Evolutionary conservation across 2,113 vertebrate genomes (phyloP).

Genomic region (Motacilla tschutschensis): DNA sequence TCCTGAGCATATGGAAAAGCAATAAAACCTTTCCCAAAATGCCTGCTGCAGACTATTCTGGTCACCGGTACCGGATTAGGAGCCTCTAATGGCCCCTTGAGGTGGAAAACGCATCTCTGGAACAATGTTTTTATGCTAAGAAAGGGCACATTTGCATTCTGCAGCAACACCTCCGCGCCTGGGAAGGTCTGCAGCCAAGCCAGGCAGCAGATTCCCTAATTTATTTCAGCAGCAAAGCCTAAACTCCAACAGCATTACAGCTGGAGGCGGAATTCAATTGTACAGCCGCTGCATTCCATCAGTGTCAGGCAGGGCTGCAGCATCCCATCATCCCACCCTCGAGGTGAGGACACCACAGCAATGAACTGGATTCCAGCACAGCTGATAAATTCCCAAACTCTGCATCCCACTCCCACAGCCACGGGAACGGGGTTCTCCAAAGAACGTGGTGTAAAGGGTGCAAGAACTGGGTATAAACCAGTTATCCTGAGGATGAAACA

Average conservation of each 20-base stretch:
- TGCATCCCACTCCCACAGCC: rapidly evolving
- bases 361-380: rapidly evolving
- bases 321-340: rapidly evolving
- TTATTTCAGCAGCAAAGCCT: neutral
- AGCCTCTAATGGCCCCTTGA: neutral
- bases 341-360: rapidly evolving
- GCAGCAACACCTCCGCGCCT: neutral
- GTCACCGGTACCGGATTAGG: conserved; percentile 49
- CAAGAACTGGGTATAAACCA: rapidly evolving
- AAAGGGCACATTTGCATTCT: conserved; percentile 12
- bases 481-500: neutral
- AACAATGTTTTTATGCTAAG: conserved; percentile 26
- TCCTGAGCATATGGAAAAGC: conserved; percentile 39
- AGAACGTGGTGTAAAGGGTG: rapidly evolving
- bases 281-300: neutral
- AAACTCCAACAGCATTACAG: neutral
- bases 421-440: rapidly evolving
- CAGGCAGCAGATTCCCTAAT: neutral
- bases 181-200: neutral
- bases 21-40: conserved; percentile 29
- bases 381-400: neutral
- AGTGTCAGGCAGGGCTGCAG: neutral
- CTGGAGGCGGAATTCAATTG: neutral
- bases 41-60: conserved; percentile 24
- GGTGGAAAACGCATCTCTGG: neutral